A percentile compares a stretch with the other conserved stretches of the same genome.
Conservation (phyloP, 2,113 vertebrate species). For the Solea solea region DNA sequence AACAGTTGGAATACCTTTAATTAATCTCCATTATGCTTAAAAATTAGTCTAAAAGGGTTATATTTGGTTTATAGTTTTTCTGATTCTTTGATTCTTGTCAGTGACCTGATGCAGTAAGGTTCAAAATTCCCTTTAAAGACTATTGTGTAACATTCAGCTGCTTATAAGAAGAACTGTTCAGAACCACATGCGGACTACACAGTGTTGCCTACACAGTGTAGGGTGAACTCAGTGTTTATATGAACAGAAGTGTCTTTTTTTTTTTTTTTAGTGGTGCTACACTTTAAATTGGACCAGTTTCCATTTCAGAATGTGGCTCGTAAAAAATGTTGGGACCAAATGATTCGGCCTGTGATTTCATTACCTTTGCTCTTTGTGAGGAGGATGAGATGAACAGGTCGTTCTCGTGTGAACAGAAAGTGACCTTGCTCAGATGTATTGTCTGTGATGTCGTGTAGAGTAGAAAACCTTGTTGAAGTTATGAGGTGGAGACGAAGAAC, state of each 20-base stretch:
- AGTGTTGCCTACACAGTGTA: too few relatives aligned
- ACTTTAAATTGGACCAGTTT: neutral
- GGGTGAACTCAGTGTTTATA: too few relatives aligned
- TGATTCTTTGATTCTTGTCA: neutral
- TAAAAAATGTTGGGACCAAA: conserved; percentile 37
- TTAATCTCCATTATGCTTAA: neutral
- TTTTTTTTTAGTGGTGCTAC: neutral
- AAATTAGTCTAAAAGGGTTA: conserved; percentile 6
- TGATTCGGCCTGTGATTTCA: conserved; percentile 7
- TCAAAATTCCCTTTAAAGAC: too few relatives aligned
- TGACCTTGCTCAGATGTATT: conserved; percentile 32
- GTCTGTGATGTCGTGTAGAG: neutral
- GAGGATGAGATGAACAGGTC: neutral
- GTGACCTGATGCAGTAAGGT: too few relatives aligned
- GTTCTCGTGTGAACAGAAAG: conserved; percentile 16
- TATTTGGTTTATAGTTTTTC: neutral
- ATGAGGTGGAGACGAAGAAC: neutral
- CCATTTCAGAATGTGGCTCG: neutral
- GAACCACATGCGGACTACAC: too few relatives aligned
- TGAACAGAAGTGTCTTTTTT: too few relatives aligned
- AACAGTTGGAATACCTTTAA: neutral
- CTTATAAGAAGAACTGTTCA: too few relatives aligned
- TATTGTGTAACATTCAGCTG: too few relatives aligned
- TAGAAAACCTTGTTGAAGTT: neutral
- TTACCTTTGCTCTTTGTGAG: conserved; percentile 14